Percentiles rank a stretch among this genome's conserved stretches.
phyloP scores from a whole-genome alignment of 1,140 invertebrate species.

The Diploscapter pachys region DNA sequence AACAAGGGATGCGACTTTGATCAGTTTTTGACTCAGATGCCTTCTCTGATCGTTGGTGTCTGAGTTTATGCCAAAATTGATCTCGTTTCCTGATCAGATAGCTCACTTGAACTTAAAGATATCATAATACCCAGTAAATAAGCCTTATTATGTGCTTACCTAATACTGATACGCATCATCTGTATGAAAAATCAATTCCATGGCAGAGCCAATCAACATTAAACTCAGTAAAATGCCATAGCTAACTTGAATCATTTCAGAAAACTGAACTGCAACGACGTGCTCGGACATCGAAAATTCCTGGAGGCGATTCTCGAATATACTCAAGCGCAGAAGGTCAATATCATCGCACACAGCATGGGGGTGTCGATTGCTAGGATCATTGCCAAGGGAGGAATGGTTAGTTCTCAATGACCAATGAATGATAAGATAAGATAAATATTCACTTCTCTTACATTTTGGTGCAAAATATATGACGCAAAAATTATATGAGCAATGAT shows the following conservation, averaged over 20 bases:
- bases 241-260: background rate
- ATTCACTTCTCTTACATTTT: background rate
- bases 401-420: conserved; percentile 10
- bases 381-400: conserved; percentile 38
- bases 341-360: conserved; percentile 44
- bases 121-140: too few relatives aligned
- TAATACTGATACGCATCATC: background rate
- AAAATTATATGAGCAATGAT: background rate
- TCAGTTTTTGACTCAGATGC: too few relatives aligned
- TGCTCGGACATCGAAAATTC: conserved; percentile 21
- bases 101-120: too few relatives aligned
- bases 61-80: too few relatives aligned
- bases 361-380: conserved; percentile 38
- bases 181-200: too few relatives aligned
- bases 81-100: too few relatives aligned
- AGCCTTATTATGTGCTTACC: background rate
- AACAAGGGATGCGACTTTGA: too few relatives aligned
- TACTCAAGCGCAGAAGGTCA: conserved; percentile 28
- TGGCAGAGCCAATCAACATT: too few relatives aligned
- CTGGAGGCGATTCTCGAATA: conserved; percentile 33
- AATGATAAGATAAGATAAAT: conserved; percentile 10
- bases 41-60: too few relatives aligned
- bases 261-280: conserved; percentile 3
- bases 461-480: background rate
- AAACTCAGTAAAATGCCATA: too few relatives aligned